Conservation (phyloP, 2,113 vertebrate species). For the Zeus faber region DNA sequence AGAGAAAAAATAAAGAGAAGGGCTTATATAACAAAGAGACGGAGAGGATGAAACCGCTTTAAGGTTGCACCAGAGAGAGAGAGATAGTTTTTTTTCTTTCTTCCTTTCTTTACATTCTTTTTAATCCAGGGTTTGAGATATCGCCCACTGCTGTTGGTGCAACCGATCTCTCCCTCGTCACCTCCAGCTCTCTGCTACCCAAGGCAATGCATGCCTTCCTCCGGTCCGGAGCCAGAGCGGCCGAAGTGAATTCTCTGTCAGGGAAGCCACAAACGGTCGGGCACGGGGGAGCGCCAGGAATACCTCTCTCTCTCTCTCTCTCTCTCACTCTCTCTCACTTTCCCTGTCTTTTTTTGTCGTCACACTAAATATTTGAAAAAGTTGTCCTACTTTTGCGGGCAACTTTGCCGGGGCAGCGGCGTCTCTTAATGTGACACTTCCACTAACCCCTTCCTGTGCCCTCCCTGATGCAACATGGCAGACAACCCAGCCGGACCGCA, state of each 20-base stretch:
- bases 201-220: neutral
- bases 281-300: too few relatives aligned
- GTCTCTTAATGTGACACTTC: neutral
- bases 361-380: constrained; percentile 8
- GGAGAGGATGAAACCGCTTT: neutral
- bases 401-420: neutral
- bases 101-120: too few relatives aligned
- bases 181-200: neutral
- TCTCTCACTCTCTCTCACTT: too few relatives aligned
- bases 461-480: constrained; percentile 1
- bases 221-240: neutral
- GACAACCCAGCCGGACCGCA: neutral
- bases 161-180: neutral
- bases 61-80: neutral
- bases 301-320: neutral
- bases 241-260: too few relatives aligned
- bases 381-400: constrained; percentile 3
- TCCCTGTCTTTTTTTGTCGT: neutral
- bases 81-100: too few relatives aligned
- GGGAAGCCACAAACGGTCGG: too few relatives aligned
- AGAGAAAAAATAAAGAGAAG: too few relatives aligned
- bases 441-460: neutral
- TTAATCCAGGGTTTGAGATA: too few relatives aligned
- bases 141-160: neutral
- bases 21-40: constrained; percentile 2